Percentiles rank a stretch among this genome's conserved stretches.
Conservation (phyloP, 1,140 invertebrate genomes). For the Zaprionus gabonicus region DNA sequence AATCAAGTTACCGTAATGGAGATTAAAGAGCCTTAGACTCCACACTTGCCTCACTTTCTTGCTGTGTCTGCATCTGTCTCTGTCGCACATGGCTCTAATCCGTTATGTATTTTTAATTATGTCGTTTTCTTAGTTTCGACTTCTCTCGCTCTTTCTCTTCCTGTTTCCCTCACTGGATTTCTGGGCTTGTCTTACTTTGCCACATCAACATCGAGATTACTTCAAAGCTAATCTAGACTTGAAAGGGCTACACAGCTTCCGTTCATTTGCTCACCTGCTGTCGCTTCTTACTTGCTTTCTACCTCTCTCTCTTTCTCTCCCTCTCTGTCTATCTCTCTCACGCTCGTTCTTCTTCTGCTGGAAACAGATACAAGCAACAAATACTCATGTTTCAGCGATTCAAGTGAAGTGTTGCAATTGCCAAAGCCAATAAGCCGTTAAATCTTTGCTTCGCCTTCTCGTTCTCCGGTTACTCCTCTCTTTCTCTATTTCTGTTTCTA, state of each 20-base stretch:
- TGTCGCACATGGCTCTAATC: not conserved
- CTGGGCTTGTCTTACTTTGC: not conserved
- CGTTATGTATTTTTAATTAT: constrained; percentile 8
- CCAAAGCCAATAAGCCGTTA: not conserved
- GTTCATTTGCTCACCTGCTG: not conserved
- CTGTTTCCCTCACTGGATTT: not conserved
- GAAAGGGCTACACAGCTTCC: not conserved
- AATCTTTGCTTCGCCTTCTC: not conserved
- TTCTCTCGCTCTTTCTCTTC: not conserved
- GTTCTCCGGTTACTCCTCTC: not conserved
- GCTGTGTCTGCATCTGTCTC: not conserved
- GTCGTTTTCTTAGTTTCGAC: not conserved
- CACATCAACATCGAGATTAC: constrained; percentile 1
- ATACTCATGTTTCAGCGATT: not conserved
- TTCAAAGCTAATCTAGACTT: not conserved
- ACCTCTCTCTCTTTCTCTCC: not conserved
- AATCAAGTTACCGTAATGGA: constrained; percentile 7
- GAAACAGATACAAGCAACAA: not conserved
- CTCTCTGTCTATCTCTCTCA: not conserved
- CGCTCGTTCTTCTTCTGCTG: not conserved
- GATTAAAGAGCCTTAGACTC: not conserved
- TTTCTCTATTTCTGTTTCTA: too few species aligned
- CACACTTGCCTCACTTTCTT: not conserved
- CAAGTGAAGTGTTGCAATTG: not conserved
- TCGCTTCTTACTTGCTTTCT: not conserved